Evolutionary conservation across 2,888 invertebrate species (phyloP).

Genomic region (Electrophaes corylata): DNA sequence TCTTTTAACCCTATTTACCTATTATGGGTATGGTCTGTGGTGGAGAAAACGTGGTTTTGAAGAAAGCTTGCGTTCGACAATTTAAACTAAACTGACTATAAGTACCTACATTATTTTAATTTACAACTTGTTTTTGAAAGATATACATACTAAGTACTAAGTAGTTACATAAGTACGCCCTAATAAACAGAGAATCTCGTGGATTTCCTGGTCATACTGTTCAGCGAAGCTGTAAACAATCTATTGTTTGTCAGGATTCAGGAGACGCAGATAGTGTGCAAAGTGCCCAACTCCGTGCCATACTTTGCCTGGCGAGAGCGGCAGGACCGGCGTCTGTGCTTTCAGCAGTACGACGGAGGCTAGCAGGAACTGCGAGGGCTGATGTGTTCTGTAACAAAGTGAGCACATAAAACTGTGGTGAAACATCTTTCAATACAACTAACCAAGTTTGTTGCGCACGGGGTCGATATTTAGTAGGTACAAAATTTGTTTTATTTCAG

Average conservation of each 20-base stretch:
- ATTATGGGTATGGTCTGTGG: too few species aligned
- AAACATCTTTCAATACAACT: neutral
- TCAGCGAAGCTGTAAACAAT: neutral
- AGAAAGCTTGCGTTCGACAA: too few species aligned
- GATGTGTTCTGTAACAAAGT: constrained; percentile 80
- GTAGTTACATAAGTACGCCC: too few species aligned
- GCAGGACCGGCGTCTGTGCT: constrained; percentile 88
- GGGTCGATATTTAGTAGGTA: neutral
- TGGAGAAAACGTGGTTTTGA: too few species aligned
- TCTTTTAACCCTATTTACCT: too few species aligned
- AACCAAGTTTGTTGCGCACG: neutral
- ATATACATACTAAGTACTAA: too few species aligned
- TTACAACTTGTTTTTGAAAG: too few species aligned
- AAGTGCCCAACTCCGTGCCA: constrained; percentile 66
- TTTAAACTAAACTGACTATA: too few species aligned
- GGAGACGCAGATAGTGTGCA: constrained; percentile 65
- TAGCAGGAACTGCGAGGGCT: constrained; percentile 83
- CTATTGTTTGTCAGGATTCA: constrained; percentile 51
- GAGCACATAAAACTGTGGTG: constrained; percentile 8
- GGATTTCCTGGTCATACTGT: neutral
- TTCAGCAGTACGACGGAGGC: constrained; percentile 84
- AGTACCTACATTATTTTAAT: too few species aligned
- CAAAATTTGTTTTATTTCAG: constrained; percentile 49
- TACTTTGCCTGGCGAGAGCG: constrained; percentile 89
- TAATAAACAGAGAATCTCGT: neutral